A percentile compares a stretch with the other conserved stretches of the same genome.
phyloP scores from a whole-genome alignment of 2,113 vertebrate species.

The Bungarus multicinctus region DNA sequence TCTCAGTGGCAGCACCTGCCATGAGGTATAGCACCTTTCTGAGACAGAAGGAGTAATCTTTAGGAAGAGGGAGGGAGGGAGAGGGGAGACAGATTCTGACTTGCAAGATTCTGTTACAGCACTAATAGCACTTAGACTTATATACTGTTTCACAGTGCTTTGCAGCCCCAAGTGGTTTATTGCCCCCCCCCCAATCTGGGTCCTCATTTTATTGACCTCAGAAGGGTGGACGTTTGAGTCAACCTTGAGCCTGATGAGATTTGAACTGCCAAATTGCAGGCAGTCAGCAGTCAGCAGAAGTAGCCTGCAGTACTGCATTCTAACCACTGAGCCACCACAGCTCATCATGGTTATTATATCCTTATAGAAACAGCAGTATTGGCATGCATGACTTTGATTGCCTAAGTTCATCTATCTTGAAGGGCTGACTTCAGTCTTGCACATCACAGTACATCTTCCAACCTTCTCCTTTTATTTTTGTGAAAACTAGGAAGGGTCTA shows the following conservation, averaged over 20 bases:
- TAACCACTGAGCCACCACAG: too few relatives aligned
- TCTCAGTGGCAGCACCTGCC: not conserved
- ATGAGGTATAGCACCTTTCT: not conserved
- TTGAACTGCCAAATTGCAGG: too few relatives aligned
- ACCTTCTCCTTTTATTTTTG: not conserved
- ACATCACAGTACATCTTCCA: not conserved
- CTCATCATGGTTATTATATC: not conserved
- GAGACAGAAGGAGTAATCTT: not conserved
- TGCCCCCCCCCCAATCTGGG: too few relatives aligned
- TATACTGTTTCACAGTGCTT: too few relatives aligned
- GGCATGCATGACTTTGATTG: not conserved
- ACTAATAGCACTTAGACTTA: too few relatives aligned
- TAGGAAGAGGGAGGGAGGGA: not conserved
- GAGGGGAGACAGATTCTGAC: not conserved
- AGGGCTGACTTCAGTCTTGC: not conserved
- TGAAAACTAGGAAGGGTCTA: not conserved
- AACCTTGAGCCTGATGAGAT: too few relatives aligned
- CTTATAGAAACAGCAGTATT: not conserved
- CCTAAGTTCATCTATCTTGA: not conserved
- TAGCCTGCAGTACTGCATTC: too few relatives aligned
- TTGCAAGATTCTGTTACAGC: not conserved
- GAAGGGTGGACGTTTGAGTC: too few relatives aligned
- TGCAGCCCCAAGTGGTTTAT: too few relatives aligned
- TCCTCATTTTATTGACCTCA: too few relatives aligned
- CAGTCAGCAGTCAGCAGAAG: too few relatives aligned